Base-by-base conservation (phyloP, 2,113 vertebrate species). In the Burhinus oedicnemus region DNA sequence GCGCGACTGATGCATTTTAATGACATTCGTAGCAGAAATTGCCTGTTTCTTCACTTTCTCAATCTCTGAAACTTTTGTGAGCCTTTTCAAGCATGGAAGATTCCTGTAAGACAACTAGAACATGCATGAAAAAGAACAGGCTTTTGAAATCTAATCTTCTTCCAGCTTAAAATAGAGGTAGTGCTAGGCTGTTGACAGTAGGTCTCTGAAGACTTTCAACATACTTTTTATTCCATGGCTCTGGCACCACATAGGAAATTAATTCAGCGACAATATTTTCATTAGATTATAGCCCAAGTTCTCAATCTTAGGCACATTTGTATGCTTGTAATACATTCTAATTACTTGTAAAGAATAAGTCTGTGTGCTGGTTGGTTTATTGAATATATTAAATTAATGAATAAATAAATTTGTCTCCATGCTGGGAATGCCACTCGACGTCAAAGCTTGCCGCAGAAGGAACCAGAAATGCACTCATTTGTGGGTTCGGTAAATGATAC, bases 241-340 rank as follows among this genome's bases (percentile, higher is more conserved):
- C 97, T 98, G 98, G 98, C 98, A 95, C 95, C 96, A 83, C 95
- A 97, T 98, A 98, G 99, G 98, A 99, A 99, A 99, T 99, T 98
- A 98, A 98, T 94, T 97, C 97, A 98, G 97, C n/a, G 94, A 98
- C 98, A 99, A 99, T 99, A 99, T 99, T 99, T 99, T 98, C 96
- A 90, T 98, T 98, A 98, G 98, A 99, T 99, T 98, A 98, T 97
- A 96, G 87, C 97, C 97, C 97, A 97, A 97, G 97, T 98, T 96
- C 98, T 95, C 98, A 96, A 96, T 98, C 97, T 97, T 98, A 96
- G 97, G 98, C 97, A 96, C 98, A 98, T 98, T 97, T 98, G 97
- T 95, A 97, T 90, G 97, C 96, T 98, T 98, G 98, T 98, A 97
- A 97, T 97, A 97, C 96, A 95, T 97, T 97, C 97, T 97, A 97